Percentiles rank a stretch among this genome's conserved stretches.
These are phyloP conservation scores for Brachycybe producta DNA, from an alignment of 2,888 invertebrate genomes.

Conservation along the genomic window DNA sequence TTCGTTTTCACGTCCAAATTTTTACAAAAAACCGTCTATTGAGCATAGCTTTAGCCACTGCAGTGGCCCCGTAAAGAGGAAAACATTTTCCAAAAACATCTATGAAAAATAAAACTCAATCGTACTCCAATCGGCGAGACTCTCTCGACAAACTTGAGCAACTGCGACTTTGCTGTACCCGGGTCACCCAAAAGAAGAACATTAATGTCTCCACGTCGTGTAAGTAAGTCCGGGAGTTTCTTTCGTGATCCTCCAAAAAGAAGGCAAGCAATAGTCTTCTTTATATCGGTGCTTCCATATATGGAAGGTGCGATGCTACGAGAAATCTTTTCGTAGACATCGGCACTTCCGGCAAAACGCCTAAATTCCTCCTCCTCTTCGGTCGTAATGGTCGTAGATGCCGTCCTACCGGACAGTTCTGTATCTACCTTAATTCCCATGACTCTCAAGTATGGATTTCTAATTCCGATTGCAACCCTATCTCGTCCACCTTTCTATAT, in stretches of 20 bases:
- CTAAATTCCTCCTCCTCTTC: constrained; percentile 73
- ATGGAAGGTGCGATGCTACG: constrained; percentile 94
- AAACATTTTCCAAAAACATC: no score
- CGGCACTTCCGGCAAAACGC: constrained; percentile 65
- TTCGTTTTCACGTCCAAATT: no score
- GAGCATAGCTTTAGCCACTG: no score
- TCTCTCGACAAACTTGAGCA: constrained; percentile 92
- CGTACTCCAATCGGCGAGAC: constrained; percentile 78
- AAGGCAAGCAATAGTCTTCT: constrained; percentile 89
- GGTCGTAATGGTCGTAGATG: constrained; percentile 27
- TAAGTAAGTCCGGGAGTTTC: constrained; percentile 80
- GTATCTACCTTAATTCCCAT: constrained; percentile 81
- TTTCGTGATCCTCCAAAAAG: constrained; percentile 73
- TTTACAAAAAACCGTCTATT: no score
- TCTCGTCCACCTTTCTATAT: constrained; percentile 34
- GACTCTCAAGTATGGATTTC: constrained; percentile 86
- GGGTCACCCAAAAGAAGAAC: constrained; percentile 91
- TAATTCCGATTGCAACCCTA: constrained; percentile 75
- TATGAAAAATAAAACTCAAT: constrained; percentile 17
- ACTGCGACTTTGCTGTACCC: constrained; percentile 97
- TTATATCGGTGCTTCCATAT: constrained; percentile 84
- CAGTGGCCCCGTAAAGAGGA: no score
- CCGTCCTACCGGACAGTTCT: constrained; percentile 51
- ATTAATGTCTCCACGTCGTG: constrained; percentile 92
- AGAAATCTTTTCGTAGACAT: constrained; percentile 77